Conservation (phyloP, 2,113 vertebrate genomes). For the Spermophilus dauricus region DNA sequence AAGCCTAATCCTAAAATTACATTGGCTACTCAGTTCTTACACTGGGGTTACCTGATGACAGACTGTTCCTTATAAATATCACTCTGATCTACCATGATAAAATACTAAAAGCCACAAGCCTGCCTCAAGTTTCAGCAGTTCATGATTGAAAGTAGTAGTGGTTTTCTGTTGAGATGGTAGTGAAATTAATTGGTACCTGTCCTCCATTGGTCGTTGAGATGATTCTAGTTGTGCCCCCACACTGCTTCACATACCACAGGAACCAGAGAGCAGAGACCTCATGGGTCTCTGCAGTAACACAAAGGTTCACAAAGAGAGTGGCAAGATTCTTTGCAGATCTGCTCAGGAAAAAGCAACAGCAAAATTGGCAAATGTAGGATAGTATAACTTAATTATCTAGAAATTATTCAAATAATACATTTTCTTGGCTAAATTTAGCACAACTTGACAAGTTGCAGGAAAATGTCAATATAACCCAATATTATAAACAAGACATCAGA, state of each 20-base stretch:
- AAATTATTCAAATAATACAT: background rate
- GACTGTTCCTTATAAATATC: background rate
- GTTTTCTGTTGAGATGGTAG: background rate
- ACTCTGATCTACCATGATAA: background rate
- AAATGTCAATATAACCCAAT: background rate
- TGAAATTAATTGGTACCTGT: constrained; percentile 89
- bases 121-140: background rate
- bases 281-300: constrained; percentile 96
- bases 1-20: background rate
- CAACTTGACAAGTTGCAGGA: background rate
- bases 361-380: background rate
- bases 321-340: constrained; percentile 93
- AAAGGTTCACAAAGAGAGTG: constrained; percentile 96
- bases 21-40: background rate
- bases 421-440: background rate
- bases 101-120: background rate
- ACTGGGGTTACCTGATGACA: background rate
- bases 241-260: constrained; percentile 98
- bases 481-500: background rate
- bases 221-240: constrained; percentile 96
- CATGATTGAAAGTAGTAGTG: background rate
- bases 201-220: constrained; percentile 96
- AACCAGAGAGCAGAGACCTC: constrained; percentile 99
- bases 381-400: constrained; percentile 11
- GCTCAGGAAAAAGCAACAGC: constrained; percentile 36